These are phyloP conservation scores for Melanotaenia duboulayi DNA, from an alignment of 2,113 vertebrate genomes.

Conservation along the genomic window DNA sequence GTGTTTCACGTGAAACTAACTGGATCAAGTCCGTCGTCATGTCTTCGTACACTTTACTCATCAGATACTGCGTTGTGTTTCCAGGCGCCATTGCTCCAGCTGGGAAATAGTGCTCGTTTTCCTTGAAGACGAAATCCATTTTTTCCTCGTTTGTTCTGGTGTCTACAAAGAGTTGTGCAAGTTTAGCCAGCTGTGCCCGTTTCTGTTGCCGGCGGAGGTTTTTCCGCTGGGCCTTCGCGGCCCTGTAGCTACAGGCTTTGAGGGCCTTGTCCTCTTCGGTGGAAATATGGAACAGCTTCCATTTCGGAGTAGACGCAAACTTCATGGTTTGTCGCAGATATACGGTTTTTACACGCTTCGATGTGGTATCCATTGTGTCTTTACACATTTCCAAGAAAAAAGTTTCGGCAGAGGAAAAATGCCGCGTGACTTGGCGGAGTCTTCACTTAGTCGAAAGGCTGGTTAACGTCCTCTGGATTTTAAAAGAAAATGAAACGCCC, in stretches of 20 bases:
- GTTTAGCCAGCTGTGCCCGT: not conserved
- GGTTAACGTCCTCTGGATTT: not conserved
- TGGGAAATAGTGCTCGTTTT: not conserved
- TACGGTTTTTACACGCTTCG: not conserved
- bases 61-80: slow-evolving; percentile 84
- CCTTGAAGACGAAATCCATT: accelerated
- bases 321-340: slow-evolving; percentile 7
- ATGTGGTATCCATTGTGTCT: slow-evolving; percentile 41
- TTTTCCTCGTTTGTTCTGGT: not conserved
- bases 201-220: slow-evolving; percentile 8
- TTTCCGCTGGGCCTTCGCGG: slow-evolving; percentile 2
- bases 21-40: not conserved
- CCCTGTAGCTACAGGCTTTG: not conserved
- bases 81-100: slow-evolving; percentile 69
- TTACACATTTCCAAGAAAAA: slow-evolving; percentile 59
- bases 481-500: not conserved
- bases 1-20: accelerated
- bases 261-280: not conserved
- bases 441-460: not conserved
- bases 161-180: accelerated
- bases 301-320: not conserved
- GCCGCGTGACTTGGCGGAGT: not conserved
- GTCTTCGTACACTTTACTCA: slow-evolving; percentile 74
- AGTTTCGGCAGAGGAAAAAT: not conserved
- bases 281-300: slow-evolving; percentile 21